These are phyloP conservation scores for Hippocampus abdominalis DNA, from an alignment of 2,113 vertebrate species.

Conservation along the genomic window DNA sequence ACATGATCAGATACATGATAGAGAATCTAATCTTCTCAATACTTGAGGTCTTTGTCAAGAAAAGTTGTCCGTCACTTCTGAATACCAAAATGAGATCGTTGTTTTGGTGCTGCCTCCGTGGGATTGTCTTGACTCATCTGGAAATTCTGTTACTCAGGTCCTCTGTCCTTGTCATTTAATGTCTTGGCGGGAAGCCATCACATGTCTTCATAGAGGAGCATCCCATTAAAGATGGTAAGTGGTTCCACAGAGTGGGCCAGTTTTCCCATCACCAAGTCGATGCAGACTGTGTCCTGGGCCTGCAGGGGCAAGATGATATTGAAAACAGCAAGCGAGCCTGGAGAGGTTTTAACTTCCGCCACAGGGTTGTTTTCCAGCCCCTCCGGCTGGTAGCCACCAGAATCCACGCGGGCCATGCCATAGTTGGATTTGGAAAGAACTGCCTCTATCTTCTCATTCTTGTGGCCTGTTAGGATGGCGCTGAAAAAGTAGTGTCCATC, in stretches of 20 bases:
- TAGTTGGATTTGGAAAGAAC: conserved; percentile 89
- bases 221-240: conserved; percentile 86
- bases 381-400: conserved; percentile 86
- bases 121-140: background rate
- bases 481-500: conserved; percentile 89
- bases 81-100: background rate
- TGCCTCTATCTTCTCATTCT: conserved; percentile 86
- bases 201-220: conserved; percentile 79
- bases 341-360: conserved; percentile 75
- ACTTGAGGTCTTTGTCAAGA: background rate
- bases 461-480: conserved; percentile 83
- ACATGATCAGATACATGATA: background rate
- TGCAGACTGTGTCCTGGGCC: conserved; percentile 81
- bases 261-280: conserved; percentile 90
- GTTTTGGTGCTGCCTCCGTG: background rate
- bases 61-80: background rate
- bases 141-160: background rate
- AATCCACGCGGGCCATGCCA: conserved; percentile 87
- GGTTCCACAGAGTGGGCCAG: conserved; percentile 88
- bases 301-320: conserved; percentile 85
- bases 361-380: conserved; percentile 90
- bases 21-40: background rate
- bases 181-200: conserved; percentile 20
- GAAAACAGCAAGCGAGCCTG: conserved; percentile 84
- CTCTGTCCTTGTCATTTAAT: background rate